phyloP scores from a whole-genome alignment of 2,888 invertebrate genomes.

The Tholera decimalis region DNA sequence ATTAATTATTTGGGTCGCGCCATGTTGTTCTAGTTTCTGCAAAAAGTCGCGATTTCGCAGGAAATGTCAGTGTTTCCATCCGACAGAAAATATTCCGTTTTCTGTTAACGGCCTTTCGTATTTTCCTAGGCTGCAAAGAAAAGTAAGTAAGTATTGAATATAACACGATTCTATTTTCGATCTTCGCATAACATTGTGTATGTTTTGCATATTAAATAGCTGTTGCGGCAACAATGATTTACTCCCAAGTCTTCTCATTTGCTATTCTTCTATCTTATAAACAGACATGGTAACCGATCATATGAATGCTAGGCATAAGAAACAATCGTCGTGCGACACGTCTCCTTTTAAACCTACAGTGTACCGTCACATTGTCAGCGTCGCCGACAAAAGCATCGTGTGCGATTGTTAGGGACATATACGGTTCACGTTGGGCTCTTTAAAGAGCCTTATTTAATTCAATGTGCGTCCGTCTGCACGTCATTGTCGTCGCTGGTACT shows the following conservation, averaged over 20 bases:
- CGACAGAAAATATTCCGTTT: slow-evolving; percentile 36
- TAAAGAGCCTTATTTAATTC: slow-evolving; percentile 56
- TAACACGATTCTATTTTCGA: slow-evolving; percentile 4
- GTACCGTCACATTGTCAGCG: slow-evolving; percentile 44
- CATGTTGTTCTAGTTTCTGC: slow-evolving; percentile 52
- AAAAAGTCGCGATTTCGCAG: slow-evolving; percentile 48
- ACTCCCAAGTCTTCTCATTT: slow-evolving; percentile 4
- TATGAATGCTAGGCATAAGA: slow-evolving; percentile 13
- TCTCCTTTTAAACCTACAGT: slow-evolving; percentile 44
- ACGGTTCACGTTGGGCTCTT: slow-evolving; percentile 52
- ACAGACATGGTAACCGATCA: slow-evolving; percentile 21
- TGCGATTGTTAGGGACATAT: slow-evolving; percentile 67
- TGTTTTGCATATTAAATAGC: slow-evolving; percentile 27
- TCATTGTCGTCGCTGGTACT: slow-evolving; percentile 64
- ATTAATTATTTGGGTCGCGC: slow-evolving; percentile 65
- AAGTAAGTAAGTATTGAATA: slow-evolving; percentile 4
- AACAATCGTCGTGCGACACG: slow-evolving; percentile 22
- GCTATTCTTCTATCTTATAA: slow-evolving; percentile 17
- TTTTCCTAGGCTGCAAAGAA: slow-evolving; percentile 17
- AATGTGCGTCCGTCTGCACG: slow-evolving; percentile 56
- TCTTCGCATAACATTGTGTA: slow-evolving; percentile 13
- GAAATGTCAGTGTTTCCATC: slow-evolving; percentile 55
- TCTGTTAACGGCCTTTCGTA: slow-evolving; percentile 14
- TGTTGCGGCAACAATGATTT: slow-evolving; percentile 14
- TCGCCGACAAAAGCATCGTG: slow-evolving; percentile 61